A percentile compares a stretch with the other conserved stretches of the same genome.
Conservation (phyloP, 35 echinoderm and acorn worm genomes). For the Ophioderma brevispina region DNA sequence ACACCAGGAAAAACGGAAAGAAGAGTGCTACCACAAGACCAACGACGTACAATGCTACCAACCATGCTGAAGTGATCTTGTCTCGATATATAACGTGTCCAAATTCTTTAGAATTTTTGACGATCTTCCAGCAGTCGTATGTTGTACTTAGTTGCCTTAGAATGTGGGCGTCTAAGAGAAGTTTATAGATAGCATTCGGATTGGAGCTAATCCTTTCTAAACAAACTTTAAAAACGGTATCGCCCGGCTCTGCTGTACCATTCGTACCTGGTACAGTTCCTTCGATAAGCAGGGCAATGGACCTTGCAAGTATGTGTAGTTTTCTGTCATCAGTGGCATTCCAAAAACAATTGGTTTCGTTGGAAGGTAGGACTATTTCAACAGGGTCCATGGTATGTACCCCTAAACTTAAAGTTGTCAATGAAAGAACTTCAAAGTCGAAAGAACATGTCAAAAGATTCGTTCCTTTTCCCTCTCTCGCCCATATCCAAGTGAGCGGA, state of each 20-base stretch:
- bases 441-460: background rate
- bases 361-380: background rate
- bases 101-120: background rate
- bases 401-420: background rate
- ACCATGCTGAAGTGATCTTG: background rate
- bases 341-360: background rate
- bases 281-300: background rate
- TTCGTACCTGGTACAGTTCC: background rate
- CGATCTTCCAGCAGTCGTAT: background rate
- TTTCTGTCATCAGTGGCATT: background rate
- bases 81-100: background rate
- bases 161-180: background rate
- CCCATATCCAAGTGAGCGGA: background rate
- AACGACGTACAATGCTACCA: background rate
- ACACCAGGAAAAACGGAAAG: background rate
- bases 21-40: background rate
- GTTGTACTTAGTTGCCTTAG: background rate
- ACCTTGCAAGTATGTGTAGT: background rate
- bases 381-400: background rate
- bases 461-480: background rate
- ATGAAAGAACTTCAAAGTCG: background rate
- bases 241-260: background rate
- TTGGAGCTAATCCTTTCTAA: background rate
- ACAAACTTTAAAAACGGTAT: background rate
- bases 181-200: background rate